Percentiles rank a stretch among this genome's conserved stretches.
Conservation (phyloP, 2,113 vertebrate genomes). For the Chaetops frenatus region DNA sequence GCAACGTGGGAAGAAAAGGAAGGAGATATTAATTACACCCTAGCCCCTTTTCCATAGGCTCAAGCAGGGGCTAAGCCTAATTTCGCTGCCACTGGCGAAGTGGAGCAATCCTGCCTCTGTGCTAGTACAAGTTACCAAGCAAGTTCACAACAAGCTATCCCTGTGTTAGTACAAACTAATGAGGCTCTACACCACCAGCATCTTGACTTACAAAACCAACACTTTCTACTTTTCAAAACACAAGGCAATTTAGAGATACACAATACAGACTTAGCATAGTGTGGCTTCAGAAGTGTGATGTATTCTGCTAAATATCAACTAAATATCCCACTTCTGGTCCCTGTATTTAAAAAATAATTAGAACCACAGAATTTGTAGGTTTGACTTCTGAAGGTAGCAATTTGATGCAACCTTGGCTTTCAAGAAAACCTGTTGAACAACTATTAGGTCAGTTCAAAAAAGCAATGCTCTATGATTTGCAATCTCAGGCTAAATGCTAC, state of each 20-base stretch:
- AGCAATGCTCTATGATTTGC: not conserved
- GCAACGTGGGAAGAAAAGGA: not conserved
- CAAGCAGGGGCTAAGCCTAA: not conserved
- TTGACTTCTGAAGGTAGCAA: not conserved
- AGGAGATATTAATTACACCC: not conserved
- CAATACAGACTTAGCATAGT: not conserved
- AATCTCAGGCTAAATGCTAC: not conserved
- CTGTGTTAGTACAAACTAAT: not conserved
- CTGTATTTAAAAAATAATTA: not conserved
- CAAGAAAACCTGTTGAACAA: slow-evolving; percentile 1
- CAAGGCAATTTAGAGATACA: not conserved
- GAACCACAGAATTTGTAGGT: not conserved
- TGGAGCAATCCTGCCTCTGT: not conserved
- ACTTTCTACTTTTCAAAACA: not conserved
- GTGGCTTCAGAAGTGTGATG: not conserved
- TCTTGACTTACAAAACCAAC: not conserved
- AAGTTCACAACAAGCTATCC: not conserved
- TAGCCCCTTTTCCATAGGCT: not conserved
- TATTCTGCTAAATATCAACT: not conserved
- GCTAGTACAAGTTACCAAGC: not conserved
- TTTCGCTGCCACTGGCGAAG: not conserved
- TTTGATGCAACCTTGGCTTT: not conserved
- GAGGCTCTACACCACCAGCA: not conserved
- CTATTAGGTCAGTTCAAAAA: not conserved
- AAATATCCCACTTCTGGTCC: not conserved